Conservation (phyloP, 2,888 invertebrate genomes). For the Agrilus cyanescens region DNA sequence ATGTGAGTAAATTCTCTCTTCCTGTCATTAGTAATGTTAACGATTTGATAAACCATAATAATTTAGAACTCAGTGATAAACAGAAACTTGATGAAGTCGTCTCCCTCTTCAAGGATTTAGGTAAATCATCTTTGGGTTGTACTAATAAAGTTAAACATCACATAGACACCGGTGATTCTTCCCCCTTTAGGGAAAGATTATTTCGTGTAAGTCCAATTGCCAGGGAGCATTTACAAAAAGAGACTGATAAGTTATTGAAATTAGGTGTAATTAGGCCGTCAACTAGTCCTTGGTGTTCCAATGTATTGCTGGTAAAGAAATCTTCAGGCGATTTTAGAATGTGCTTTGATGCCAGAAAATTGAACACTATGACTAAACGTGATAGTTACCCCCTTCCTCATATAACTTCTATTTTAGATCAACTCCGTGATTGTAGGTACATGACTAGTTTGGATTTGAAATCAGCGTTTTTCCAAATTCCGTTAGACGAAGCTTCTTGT, state of each 20-base stretch:
- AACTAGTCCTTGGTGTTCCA: slow-evolving; percentile 18
- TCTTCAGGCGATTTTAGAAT: slow-evolving; percentile 13
- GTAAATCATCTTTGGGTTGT: neutral
- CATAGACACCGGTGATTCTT: too few relatives aligned
- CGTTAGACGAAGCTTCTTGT: slow-evolving; percentile 3
- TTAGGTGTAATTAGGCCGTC: slow-evolving; percentile 17
- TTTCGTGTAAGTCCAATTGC: too few relatives aligned
- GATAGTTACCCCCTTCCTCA: slow-evolving; percentile 10
- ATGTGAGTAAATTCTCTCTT: too few relatives aligned
- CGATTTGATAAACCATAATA: too few relatives aligned
- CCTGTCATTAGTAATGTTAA: too few relatives aligned
- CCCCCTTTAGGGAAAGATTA: too few relatives aligned
- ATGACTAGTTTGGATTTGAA: slow-evolving; percentile 8
- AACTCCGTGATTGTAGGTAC: slow-evolving; percentile 7
- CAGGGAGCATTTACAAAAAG: too few relatives aligned
- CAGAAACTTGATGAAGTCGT: too few relatives aligned
- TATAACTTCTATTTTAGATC: slow-evolving; percentile 10
- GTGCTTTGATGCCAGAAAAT: slow-evolving; percentile 13
- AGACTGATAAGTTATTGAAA: slow-evolving; percentile 17
- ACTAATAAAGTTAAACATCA: neutral
- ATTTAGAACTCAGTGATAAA: too few relatives aligned
- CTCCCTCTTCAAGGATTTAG: too few relatives aligned
- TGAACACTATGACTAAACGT: slow-evolving; percentile 4
- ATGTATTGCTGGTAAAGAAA: slow-evolving; percentile 17
- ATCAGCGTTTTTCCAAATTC: slow-evolving; percentile 7